phyloP scores from a whole-genome alignment of 2,113 vertebrate species.

The Eretmochelys imbricata region DNA sequence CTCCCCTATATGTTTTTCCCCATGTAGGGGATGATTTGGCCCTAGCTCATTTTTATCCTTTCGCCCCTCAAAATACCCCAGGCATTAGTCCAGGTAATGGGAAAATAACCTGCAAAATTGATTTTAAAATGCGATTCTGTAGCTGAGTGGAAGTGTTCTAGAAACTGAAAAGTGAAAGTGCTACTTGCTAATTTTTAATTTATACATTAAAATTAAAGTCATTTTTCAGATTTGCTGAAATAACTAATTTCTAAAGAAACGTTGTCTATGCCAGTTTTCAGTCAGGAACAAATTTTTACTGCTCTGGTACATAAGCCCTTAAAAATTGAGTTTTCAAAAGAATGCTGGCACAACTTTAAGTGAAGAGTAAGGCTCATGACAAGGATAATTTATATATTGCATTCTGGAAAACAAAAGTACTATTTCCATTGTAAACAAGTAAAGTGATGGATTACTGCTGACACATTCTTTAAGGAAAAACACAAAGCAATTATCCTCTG shows the following conservation, averaged over 20 bases:
- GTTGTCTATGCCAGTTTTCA: background rate
- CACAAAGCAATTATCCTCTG: background rate
- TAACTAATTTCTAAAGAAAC: background rate
- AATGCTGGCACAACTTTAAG: background rate
- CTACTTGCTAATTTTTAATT: background rate
- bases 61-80: background rate
- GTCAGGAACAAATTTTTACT: background rate
- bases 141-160: background rate
- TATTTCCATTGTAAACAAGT: slow-evolving; percentile 24
- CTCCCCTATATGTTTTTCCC: background rate
- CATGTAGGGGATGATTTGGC: background rate
- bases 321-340: background rate
- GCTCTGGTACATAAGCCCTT: background rate
- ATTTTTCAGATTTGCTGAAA: background rate
- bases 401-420: background rate
- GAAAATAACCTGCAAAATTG: background rate
- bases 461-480: background rate
- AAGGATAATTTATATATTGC: background rate
- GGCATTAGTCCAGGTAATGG: background rate
- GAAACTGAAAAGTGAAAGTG: background rate
- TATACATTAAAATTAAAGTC: background rate
- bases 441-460: background rate
- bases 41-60: background rate
- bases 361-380: background rate
- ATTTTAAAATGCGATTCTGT: background rate